phyloP scores from a whole-genome alignment of 2,113 vertebrate species.

The human (Homo sapiens) region GRCh38 chr12:29344501-29345000 shows the following conservation, averaged over 20 bases:
- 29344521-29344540: not conserved
- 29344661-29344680: not conserved
- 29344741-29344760: not conserved
- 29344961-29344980: not conserved
- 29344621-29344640: not conserved
- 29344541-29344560: not conserved
- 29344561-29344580: not conserved
- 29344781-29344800: not conserved
- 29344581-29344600: not conserved
- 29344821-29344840: not conserved
- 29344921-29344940: not conserved
- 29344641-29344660: not conserved
- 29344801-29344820: constrained; percentile 8
- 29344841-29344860: not conserved
- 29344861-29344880: not conserved
- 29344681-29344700: not conserved
- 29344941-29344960: not conserved
- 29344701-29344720: not conserved
- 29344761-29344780: not conserved
- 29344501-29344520: not conserved
- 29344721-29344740: not conserved
- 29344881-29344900: not conserved
- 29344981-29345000: not conserved
- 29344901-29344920: not conserved
- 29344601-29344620: not conserved